Base-by-base conservation (phyloP, 2,797 vertebrate species). In the Darevskia nairensis region DNA sequence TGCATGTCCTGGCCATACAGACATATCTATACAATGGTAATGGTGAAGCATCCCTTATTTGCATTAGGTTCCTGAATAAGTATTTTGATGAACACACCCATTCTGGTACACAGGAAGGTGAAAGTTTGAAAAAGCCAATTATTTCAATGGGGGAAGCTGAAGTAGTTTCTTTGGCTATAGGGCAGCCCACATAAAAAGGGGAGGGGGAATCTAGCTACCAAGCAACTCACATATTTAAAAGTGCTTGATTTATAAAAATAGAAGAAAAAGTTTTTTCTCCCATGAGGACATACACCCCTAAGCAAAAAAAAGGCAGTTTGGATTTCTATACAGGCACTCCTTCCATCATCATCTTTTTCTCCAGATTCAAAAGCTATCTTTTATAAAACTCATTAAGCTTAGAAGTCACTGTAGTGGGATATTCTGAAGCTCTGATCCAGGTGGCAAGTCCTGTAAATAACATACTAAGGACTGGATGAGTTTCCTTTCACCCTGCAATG, bases 161-260 rank as follows among this genome's bases (percentile, higher is more conserved):
- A 91, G 88, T 66, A 82, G 29, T 50, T 61, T 19, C 0, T 10
- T 19, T 72, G 86, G 83, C 0, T 0, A 78, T 72, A 3, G 10
- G 3, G 25, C 32, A 39, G 11, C 21, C 15, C 83, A 89, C 2
- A 35, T 59, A 41, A 55, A 3, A 64, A 89, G 55, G 68, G 86
- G 69, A 91, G n/a, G 85, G n/a, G 74, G 79, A 86, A 84, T 35
- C 72, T 85, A 86, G 23, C 64, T 80, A 50, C 32, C 35, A 39
- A 68, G 78, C 44, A 9, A 66, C 0, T 50, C 1, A 35, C 41
- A 19, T 61, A 46, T 84, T 92, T 87, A 64, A 91, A 72, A 23
- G 71, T 50, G 72, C 69, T 78, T 78, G 72, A 21, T 41, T 82
- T 89, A 87, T 44, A 90, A 90, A 32, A 91, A 59, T 39, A 90